Percentiles rank a stretch among this genome's conserved stretches.
phyloP scores from a whole-genome alignment of 2,113 vertebrate genomes.

The Lucifuga dentata region DNA sequence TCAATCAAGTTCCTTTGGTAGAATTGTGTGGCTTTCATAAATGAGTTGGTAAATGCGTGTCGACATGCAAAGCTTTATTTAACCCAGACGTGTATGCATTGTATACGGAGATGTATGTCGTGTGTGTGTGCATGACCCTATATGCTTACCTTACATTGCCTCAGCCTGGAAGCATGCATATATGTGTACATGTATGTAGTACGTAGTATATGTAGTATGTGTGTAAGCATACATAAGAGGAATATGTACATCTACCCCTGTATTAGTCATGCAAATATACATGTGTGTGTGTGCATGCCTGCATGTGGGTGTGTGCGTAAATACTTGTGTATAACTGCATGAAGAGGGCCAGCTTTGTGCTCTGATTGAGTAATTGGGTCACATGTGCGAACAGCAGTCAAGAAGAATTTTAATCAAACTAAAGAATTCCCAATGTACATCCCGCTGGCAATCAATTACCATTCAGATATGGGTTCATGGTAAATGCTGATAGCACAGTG shows the following conservation, averaged over 20 bases:
- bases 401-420: slow-evolving; percentile 72
- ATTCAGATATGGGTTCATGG: slow-evolving; percentile 29
- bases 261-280: slow-evolving; percentile 8
- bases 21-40: slow-evolving; percentile 13
- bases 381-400: slow-evolving; percentile 72
- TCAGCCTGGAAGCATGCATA: neutral
- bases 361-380: slow-evolving; percentile 64
- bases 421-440: slow-evolving; percentile 55
- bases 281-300: slow-evolving; percentile 12
- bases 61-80: neutral
- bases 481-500: slow-evolving; percentile 22
- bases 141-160: neutral
- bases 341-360: slow-evolving; percentile 33
- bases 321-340: slow-evolving; percentile 2
- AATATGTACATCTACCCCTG: neutral
- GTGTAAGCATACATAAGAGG: no score
- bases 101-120: neutral
- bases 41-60: slow-evolving; percentile 13
- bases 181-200: neutral
- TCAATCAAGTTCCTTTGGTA: slow-evolving; percentile 52
- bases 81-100: neutral
- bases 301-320: neutral
- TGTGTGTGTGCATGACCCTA: slow-evolving; percentile 2
- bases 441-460: slow-evolving; percentile 54
- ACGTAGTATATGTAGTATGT: slow-evolving; percentile 2